Evolutionary conservation across 92 coral and sea anemone species (phyloP).

Genomic region (Umimayanthus kanabou): DNA sequence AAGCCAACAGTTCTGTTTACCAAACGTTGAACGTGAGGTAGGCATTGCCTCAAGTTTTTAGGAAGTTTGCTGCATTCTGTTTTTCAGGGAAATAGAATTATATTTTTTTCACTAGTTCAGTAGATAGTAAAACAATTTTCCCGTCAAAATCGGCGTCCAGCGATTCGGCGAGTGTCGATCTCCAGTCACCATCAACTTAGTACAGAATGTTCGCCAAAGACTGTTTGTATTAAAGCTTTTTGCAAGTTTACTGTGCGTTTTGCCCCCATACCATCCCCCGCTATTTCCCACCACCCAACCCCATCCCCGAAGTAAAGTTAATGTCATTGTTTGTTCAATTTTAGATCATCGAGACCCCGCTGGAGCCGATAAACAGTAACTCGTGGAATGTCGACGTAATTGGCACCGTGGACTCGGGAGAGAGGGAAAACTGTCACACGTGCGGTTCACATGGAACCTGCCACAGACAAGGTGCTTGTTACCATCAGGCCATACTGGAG

Average conservation of each 20-base stretch:
- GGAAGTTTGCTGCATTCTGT: no score
- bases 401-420: slow-evolving; percentile 29
- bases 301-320: no score
- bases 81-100: no score
- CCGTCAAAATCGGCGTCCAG: background rate
- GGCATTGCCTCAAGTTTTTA: no score
- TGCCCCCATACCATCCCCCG: background rate
- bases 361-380: background rate
- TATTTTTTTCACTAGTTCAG: background rate
- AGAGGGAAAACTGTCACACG: background rate
- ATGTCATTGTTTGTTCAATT: background rate
- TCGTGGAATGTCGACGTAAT: slow-evolving; percentile 39
- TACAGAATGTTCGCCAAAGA: background rate
- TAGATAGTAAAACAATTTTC: no score
- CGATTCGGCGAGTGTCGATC: no score
- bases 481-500: slow-evolving; percentile 59
- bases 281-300: background rate
- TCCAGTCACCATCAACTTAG: background rate
- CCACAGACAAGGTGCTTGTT: slow-evolving; percentile 45
- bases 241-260: background rate
- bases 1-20: no score
- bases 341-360: slow-evolving; percentile 19
- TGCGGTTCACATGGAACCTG: slow-evolving; percentile 16
- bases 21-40: no score
- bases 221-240: background rate